Evolutionary conservation across 1,140 invertebrate species (phyloP), one percentile per base, ranked within the genome.

Genomic region (Polypedilum vanderplanki): DNA sequence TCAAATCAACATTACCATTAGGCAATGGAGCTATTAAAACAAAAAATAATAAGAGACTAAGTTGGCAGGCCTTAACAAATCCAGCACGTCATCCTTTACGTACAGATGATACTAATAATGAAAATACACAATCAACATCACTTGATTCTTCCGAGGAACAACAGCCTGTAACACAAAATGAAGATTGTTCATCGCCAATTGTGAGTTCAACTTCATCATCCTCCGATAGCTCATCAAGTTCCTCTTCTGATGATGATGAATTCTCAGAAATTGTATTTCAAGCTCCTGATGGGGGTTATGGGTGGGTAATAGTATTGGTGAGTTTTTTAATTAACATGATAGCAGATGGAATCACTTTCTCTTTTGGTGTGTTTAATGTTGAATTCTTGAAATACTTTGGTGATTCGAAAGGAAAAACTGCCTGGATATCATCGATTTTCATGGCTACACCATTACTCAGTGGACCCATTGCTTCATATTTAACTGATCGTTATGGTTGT

Each of bases 271-370:
- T 88, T 57, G 46, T 57, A 0, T 57, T 57, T 0, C 83, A 87
- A 64, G 87, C 90, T 0, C 90, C 90, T 0, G 90, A 92, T 79
- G 91, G 91, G 18, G 90, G 90, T 0, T 92, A 89, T 89, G 90
- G 91, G 18, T 92, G 90, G 90, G 88, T 96, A 75, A 87, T 95
- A 79, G 85, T 96, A 74, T 92, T 90, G 81, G 86, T 93, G 81
- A 91, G 94, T 0, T 96, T 97, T 78, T 87, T 96, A 83, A 91
- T 95, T 74, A 96, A 96, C 81, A 85, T 97, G 22, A 96, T 97
- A 77, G 93, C 94, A 15, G 93, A 96, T 80, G 93, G 93, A 3
- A 90, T 95, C 73, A 93, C 93, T 0, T 93, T 95, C 82, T 93
- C 92, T 75, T 94, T 94, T 79, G 93, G 93, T 40, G 88, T 95